phyloP scores from a whole-genome alignment of 2,888 invertebrate species.

The Phania funesta region DNA sequence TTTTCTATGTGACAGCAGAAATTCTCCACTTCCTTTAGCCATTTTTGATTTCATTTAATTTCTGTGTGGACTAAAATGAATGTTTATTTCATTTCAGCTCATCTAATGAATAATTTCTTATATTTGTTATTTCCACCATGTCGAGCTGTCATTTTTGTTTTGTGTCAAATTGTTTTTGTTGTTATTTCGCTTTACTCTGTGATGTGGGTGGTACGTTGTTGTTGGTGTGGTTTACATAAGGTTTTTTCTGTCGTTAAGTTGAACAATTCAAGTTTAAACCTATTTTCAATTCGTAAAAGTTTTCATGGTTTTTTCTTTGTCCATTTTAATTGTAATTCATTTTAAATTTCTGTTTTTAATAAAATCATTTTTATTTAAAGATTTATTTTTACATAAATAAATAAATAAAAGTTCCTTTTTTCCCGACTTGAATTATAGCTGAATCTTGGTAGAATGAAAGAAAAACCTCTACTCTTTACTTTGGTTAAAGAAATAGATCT shows the following conservation, averaged over 20 bases:
- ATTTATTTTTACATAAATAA: not conserved
- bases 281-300: constrained; percentile 40
- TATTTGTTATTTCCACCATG: constrained; percentile 31
- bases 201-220: constrained; percentile 26
- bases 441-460: too few relatives aligned
- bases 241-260: not conserved
- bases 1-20: constrained; percentile 34
- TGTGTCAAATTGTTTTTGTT: constrained; percentile 53
- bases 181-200: constrained; percentile 35
- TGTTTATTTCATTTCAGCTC: constrained; percentile 47
- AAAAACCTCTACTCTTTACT: too few relatives aligned
- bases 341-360: not conserved
- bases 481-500: too few relatives aligned
- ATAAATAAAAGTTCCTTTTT: too few relatives aligned
- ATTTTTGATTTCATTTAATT: constrained; percentile 38
- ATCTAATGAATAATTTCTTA: constrained; percentile 54
- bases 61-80: constrained; percentile 28
- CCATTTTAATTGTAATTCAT: constrained; percentile 49
- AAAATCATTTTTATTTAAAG: not conserved
- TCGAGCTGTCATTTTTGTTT: constrained; percentile 57
- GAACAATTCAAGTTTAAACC: constrained; percentile 48
- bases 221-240: constrained; percentile 12
- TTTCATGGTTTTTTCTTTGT: constrained; percentile 37
- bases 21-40: constrained; percentile 53
- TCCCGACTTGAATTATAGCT: too few relatives aligned